phyloP scores from a whole-genome alignment of 2,113 vertebrate species.

The Pelmatolapia mariae region DNA sequence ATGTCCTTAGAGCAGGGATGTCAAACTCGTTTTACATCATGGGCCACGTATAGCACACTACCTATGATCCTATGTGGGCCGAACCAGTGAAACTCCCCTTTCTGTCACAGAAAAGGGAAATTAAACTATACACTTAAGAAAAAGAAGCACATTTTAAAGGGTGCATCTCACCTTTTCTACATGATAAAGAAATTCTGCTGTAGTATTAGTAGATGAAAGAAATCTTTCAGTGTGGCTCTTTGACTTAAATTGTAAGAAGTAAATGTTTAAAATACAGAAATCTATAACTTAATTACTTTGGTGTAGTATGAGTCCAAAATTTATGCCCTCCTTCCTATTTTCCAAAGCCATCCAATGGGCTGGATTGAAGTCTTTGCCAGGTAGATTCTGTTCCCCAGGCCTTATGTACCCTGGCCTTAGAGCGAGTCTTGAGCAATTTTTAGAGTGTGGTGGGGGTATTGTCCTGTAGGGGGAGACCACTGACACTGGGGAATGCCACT shows the following conservation, averaged over 20 bases:
- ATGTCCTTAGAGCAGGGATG: not conserved
- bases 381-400: rapidly evolving
- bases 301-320: not conserved
- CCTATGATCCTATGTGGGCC: not conserved
- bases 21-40: not conserved
- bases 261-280: not conserved
- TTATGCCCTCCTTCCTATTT: not conserved
- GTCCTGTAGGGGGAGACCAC: not conserved
- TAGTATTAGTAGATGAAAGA: not conserved
- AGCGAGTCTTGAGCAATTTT: not conserved
- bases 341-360: rapidly evolving
- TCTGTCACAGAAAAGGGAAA: not conserved
- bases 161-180: not conserved
- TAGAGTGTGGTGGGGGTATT: not conserved
- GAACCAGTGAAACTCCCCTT: not conserved
- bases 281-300: not conserved
- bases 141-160: not conserved
- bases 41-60: not conserved
- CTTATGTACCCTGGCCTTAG: not conserved
- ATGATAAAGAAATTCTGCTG: not conserved
- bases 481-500: not conserved
- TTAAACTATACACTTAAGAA: not conserved
- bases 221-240: not conserved
- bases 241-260: not conserved
- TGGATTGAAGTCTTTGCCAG: not conserved